Conservation (phyloP, 2,888 invertebrate genomes). For the Escarpia spicata region DNA sequence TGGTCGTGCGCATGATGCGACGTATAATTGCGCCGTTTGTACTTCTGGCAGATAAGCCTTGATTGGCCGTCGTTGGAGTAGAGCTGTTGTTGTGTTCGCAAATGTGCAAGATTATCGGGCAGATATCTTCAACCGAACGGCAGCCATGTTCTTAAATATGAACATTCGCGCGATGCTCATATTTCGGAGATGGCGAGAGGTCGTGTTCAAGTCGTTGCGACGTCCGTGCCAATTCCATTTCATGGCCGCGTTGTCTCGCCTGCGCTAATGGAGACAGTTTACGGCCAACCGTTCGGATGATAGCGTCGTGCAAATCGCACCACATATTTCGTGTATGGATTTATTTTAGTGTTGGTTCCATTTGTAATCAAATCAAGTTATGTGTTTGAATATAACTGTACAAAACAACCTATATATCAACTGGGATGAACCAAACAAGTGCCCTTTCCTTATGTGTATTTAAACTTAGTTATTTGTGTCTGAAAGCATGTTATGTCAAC, state of each 20-base stretch:
- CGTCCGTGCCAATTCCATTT: neutral
- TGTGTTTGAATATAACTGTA: neutral
- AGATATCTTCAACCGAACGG: neutral
- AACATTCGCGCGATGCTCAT: neutral
- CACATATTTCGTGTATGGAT: neutral
- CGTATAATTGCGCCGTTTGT: neutral
- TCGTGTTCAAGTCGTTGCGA: neutral
- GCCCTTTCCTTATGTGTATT: neutral
- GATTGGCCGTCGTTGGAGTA: neutral
- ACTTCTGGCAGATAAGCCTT: neutral
- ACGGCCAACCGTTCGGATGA: neutral
- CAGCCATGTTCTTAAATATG: neutral
- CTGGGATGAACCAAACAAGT: neutral
- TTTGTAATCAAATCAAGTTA: neutral
- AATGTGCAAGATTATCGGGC: neutral
- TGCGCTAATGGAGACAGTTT: neutral
- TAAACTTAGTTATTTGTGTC: neutral
- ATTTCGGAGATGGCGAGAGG: neutral
- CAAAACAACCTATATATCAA: too few species aligned
- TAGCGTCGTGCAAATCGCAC: neutral
- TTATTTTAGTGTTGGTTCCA: neutral
- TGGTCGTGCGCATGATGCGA: neutral
- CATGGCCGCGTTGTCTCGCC: neutral
- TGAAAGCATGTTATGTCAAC: neutral
- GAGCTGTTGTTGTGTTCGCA: neutral